These are phyloP conservation scores for Gymnorhina tibicen DNA, from an alignment of 2,113 vertebrate genomes.

Conservation along the genomic window DNA sequence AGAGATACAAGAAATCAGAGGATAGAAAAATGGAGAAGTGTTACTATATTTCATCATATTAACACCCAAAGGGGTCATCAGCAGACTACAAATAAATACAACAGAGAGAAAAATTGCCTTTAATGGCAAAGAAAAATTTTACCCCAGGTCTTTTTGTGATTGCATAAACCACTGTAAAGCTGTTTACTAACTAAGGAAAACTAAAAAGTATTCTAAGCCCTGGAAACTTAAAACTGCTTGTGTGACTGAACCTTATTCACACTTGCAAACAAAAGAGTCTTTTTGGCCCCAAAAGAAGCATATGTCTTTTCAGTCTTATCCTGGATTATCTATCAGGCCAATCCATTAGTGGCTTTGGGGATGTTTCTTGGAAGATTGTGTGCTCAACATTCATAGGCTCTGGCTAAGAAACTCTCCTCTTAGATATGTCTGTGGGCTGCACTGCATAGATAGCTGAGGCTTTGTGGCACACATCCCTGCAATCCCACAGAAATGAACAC, in stretches of 20 bases:
- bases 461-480: neutral
- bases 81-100: neutral
- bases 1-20: neutral
- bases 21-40: neutral
- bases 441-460: neutral
- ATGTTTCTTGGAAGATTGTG: neutral
- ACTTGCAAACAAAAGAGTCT: neutral
- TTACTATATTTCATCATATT: neutral
- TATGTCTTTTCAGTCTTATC: neutral
- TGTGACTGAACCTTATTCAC: neutral
- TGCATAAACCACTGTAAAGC: neutral
- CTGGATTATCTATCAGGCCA: neutral
- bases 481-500: neutral
- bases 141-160: neutral
- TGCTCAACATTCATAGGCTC: neutral
- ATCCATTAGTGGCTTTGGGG: neutral
- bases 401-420: neutral
- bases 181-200: neutral
- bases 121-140: neutral
- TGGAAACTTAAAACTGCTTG: neutral
- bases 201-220: neutral
- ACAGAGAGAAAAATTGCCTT: neutral
- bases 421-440: neutral
- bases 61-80: neutral
- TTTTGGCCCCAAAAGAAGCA: neutral